Conservation (phyloP, 2,113 vertebrate species). For the Apteryx mantelli region DNA sequence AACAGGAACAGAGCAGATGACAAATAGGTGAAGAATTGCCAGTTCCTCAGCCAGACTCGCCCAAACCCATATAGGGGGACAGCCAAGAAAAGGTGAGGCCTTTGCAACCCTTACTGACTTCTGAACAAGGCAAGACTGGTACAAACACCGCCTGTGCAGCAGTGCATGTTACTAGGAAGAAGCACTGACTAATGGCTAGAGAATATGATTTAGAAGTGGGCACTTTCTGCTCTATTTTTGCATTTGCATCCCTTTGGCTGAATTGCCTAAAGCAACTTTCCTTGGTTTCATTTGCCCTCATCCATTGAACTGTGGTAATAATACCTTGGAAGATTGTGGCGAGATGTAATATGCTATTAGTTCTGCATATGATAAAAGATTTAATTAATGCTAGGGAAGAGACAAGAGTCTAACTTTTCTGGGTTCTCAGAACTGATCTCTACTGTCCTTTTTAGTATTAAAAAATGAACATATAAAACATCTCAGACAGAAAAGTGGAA, state of each 20-base stretch:
- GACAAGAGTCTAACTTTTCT: background rate
- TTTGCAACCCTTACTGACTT: accelerated
- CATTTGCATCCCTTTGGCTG: background rate
- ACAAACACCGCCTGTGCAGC: accelerated
- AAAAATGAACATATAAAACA: background rate
- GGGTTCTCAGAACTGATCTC: background rate
- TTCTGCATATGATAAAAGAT: background rate
- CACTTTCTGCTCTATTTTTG: background rate
- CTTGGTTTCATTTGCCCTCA: background rate
- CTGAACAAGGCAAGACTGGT: background rate
- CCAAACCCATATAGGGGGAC: background rate
- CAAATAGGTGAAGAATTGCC: accelerated
- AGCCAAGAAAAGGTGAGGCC: background rate
- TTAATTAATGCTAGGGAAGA: background rate
- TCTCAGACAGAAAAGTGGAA: background rate
- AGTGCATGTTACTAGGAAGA: accelerated
- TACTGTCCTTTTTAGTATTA: background rate
- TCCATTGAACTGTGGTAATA: background rate
- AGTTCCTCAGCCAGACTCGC: background rate
- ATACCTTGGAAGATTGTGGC: background rate
- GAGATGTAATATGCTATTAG: background rate
- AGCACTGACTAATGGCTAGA: background rate
- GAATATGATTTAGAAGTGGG: background rate
- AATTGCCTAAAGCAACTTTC: background rate
- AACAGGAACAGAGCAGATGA: background rate